A percentile compares a stretch with the other conserved stretches of the same genome.
Evolutionary conservation across 1,140 invertebrate species (phyloP).

Genomic region (Ruditapes philippinarum): DNA sequence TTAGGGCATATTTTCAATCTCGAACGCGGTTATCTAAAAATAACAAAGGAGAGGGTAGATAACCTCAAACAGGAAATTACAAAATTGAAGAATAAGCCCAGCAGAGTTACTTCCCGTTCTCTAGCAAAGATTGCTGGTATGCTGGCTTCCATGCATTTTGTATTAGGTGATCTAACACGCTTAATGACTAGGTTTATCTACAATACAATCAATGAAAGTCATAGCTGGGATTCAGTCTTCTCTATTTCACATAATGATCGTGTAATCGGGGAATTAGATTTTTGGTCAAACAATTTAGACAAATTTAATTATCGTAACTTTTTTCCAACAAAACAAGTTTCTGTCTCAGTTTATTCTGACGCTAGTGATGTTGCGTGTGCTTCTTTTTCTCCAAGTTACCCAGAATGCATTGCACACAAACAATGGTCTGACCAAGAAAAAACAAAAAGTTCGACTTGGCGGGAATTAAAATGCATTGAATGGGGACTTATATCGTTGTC

Average conservation of each 20-base stretch:
- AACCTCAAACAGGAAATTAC: not conserved
- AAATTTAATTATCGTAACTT: not conserved
- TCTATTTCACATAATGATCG: not conserved
- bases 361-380: slow-evolving; percentile 17
- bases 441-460: not conserved
- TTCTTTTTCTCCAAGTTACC: not conserved
- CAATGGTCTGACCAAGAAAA: not conserved
- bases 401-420: not conserved
- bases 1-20: not conserved
- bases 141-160: not conserved
- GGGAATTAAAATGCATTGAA: slow-evolving; percentile 8
- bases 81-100: not conserved
- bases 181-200: slow-evolving; percentile 16
- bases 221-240: not conserved
- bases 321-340: not conserved
- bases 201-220: not conserved
- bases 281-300: not conserved
- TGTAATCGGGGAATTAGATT: not conserved
- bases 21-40: not conserved
- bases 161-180: not conserved
- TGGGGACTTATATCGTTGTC: not conserved
- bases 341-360: not conserved
- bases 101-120: not conserved
- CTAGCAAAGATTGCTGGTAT: not conserved
- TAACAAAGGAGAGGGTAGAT: not conserved